phyloP scores from a whole-genome alignment of 1,140 invertebrate species.

The Bathynomus jamesi region DNA sequence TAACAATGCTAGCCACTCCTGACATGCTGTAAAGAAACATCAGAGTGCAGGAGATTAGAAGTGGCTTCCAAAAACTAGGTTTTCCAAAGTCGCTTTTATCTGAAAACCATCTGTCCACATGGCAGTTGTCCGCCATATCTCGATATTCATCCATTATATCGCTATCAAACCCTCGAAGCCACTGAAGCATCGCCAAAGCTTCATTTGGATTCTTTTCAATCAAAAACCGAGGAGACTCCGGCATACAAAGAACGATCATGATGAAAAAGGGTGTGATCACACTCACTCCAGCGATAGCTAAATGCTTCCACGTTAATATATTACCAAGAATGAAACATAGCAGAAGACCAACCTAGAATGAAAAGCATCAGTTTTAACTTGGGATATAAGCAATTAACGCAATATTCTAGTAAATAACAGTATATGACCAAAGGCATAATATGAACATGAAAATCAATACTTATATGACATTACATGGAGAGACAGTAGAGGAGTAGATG shows the following conservation, averaged over 20 bases:
- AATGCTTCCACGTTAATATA: slow-evolving; percentile 27
- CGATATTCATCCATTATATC: slow-evolving; percentile 36
- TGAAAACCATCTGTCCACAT: slow-evolving; percentile 28
- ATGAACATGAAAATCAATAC: too few relatives aligned
- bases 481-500: slow-evolving; percentile 22
- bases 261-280: slow-evolving; percentile 24
- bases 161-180: slow-evolving; percentile 27
- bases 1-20: slow-evolving; percentile 23
- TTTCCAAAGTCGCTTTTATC: slow-evolving; percentile 24
- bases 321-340: slow-evolving; percentile 31
- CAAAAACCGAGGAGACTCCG: slow-evolving; percentile 33
- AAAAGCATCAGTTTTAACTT: too few relatives aligned
- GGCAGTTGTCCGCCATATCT: slow-evolving; percentile 30
- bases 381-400: too few relatives aligned
- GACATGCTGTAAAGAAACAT: slow-evolving; percentile 36
- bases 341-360: slow-evolving; percentile 25
- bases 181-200: slow-evolving; percentile 31
- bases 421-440: too few relatives aligned
- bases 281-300: slow-evolving; percentile 32
- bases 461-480: slow-evolving; percentile 35
- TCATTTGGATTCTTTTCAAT: slow-evolving; percentile 27
- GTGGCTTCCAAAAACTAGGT: slow-evolving; percentile 33
- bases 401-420: too few relatives aligned
- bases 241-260: slow-evolving; percentile 27
- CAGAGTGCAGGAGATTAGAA: slow-evolving; percentile 28